These are phyloP conservation scores for Malaclemys terrapin DNA, from an alignment of 2,113 vertebrate genomes.

Conservation along the genomic window DNA sequence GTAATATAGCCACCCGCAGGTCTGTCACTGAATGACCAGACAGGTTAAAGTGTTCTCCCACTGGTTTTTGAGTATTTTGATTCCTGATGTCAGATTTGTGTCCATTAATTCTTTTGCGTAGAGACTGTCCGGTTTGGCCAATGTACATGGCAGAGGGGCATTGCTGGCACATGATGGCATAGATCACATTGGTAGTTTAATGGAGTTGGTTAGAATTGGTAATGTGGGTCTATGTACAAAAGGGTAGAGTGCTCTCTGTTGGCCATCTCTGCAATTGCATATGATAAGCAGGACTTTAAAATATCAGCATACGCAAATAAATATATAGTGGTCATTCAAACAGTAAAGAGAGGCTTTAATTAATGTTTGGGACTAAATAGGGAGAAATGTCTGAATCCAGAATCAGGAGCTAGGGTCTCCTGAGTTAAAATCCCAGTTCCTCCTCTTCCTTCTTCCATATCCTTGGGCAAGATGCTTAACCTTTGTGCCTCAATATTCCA, in stretches of 20 bases:
- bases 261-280: slow-evolving; percentile 23
- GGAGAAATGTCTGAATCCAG: background rate
- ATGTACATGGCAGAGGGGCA: too few relatives aligned
- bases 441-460: background rate
- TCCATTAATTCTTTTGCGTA: too few relatives aligned
- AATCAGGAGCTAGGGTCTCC: background rate
- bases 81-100: too few relatives aligned
- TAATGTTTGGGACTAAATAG: background rate
- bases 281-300: rapidly evolving
- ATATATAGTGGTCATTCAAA: background rate
- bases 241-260: slow-evolving; percentile 57
- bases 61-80: too few relatives aligned
- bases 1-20: too few relatives aligned
- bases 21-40: too few relatives aligned
- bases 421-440: background rate
- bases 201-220: background rate
- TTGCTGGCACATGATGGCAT: too few relatives aligned
- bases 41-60: too few relatives aligned
- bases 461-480: background rate
- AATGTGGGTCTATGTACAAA: background rate
- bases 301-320: rapidly evolving
- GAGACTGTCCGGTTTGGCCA: too few relatives aligned
- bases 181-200: too few relatives aligned
- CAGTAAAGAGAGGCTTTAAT: background rate
- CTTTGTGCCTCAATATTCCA: background rate